Evolutionary conservation across 2,797 vertebrate genomes (phyloP).

Genomic region (Lerista edwardsae): DNA sequence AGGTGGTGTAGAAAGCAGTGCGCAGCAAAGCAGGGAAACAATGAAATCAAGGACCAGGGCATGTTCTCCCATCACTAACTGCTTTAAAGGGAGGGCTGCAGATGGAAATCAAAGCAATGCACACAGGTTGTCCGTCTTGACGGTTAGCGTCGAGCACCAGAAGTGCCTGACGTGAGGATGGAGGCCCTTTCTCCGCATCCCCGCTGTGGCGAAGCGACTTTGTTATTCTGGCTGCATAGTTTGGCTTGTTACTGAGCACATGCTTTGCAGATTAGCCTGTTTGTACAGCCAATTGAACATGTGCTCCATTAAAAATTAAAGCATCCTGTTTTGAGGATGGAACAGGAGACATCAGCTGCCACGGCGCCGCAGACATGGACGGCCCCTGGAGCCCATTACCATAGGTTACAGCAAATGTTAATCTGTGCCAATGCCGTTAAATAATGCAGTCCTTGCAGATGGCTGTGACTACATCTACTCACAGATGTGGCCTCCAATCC

Average conservation of each 20-base stretch:
- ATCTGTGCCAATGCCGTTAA: slow-evolving; percentile 87
- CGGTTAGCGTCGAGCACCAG: not conserved
- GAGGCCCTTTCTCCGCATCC: not conserved
- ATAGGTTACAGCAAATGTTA: slow-evolving; percentile 89
- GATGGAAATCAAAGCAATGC: not conserved
- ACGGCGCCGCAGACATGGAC: slow-evolving; percentile 82
- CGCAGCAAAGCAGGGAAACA: too few relatives aligned
- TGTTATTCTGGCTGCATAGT: slow-evolving; percentile 80
- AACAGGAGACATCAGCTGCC: slow-evolving; percentile 86
- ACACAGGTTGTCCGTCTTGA: not conserved
- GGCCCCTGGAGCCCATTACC: slow-evolving; percentile 87
- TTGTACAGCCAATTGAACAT: slow-evolving; percentile 90
- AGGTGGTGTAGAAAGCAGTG: too few relatives aligned
- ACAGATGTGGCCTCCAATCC: slow-evolving; percentile 83
- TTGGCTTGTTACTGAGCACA: slow-evolving; percentile 84
- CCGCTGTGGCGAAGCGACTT: slow-evolving; percentile 59
- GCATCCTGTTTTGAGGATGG: slow-evolving; percentile 84
- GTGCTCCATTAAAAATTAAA: slow-evolving; percentile 92
- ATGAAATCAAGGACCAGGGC: too few relatives aligned
- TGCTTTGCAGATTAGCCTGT: slow-evolving; percentile 89
- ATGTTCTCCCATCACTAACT: too few relatives aligned
- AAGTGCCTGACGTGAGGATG: not conserved
- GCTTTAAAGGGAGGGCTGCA: too few relatives aligned
- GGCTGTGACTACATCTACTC: slow-evolving; percentile 81
- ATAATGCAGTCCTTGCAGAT: slow-evolving; percentile 90